phyloP scores from a whole-genome alignment of 2,888 invertebrate genomes.

The Caprella mutica region DNA sequence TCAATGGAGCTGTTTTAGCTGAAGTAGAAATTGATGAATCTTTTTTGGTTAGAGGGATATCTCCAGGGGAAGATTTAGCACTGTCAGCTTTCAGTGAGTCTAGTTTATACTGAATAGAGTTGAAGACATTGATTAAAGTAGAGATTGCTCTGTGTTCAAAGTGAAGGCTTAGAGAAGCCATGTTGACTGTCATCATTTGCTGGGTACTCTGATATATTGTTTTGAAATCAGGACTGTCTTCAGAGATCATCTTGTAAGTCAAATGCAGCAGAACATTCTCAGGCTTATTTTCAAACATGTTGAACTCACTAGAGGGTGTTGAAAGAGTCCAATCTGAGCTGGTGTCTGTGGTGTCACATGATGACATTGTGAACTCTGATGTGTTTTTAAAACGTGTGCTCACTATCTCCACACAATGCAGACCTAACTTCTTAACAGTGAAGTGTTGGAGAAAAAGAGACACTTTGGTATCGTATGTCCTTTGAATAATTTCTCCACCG shows the following conservation, averaged over 20 bases:
- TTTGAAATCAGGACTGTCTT: constrained; percentile 2
- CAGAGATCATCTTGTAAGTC: constrained; percentile 3
- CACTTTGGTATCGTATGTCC: constrained; percentile 6
- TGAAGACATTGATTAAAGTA: background rate
- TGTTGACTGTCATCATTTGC: background rate
- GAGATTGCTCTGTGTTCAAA: background rate
- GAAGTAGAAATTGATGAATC: no score
- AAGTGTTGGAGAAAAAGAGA: constrained; percentile 3
- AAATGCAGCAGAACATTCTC: background rate
- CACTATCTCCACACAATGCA: background rate
- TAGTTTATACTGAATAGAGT: no score
- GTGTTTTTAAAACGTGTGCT: background rate
- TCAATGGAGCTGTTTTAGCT: no score
- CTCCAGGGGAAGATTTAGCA: no score
- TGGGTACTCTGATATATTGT: background rate
- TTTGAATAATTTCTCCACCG: background rate
- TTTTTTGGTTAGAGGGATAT: no score
- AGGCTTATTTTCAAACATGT: background rate
- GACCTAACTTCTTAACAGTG: background rate
- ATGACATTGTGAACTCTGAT: background rate
- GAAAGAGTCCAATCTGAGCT: background rate
- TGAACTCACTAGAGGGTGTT: background rate
- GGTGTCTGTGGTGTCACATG: background rate
- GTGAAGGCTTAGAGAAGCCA: background rate
- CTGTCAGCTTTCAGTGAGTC: no score